These are phyloP conservation scores for Cyprinodon brontotheroides DNA, from an alignment of 2,113 vertebrate species.

Conservation along the genomic window DNA sequence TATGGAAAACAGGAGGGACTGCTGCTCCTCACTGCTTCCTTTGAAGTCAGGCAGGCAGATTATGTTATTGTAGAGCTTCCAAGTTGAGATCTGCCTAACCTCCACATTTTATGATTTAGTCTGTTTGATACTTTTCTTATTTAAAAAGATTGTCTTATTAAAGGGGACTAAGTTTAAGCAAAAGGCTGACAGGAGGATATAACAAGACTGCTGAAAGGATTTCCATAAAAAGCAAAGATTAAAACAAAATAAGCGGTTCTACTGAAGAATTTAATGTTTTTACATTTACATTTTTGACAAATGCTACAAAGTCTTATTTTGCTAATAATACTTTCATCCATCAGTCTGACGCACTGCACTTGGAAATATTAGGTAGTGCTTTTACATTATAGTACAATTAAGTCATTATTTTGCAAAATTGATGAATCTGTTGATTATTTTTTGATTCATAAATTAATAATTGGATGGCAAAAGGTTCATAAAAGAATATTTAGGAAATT, in stretches of 20 bases:
- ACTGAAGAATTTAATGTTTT: background rate
- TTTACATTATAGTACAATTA: no score
- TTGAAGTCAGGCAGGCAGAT: conserved; percentile 60
- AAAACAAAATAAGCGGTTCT: background rate
- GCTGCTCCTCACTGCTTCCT: conserved; percentile 46
- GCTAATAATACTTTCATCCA: background rate
- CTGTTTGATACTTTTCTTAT: conserved; percentile 53
- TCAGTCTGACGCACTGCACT: background rate
- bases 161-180: conserved; percentile 16
- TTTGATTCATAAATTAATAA: no score
- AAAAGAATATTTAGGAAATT: no score
- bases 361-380: no score
- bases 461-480: no score
- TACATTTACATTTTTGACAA: background rate
- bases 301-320: background rate
- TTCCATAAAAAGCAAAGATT: background rate
- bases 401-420: no score
- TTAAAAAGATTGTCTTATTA: conserved; percentile 43
- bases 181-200: conserved; percentile 12
- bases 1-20: conserved; percentile 53
- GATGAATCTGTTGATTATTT: no score
- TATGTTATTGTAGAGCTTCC: conserved; percentile 26
- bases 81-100: conserved; percentile 48
- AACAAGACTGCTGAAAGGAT: background rate
- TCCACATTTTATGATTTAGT: conserved; percentile 54